Evolutionary conservation across 2,888 invertebrate species (phyloP).

Genomic region (Peribatodes rhomboidaria): DNA sequence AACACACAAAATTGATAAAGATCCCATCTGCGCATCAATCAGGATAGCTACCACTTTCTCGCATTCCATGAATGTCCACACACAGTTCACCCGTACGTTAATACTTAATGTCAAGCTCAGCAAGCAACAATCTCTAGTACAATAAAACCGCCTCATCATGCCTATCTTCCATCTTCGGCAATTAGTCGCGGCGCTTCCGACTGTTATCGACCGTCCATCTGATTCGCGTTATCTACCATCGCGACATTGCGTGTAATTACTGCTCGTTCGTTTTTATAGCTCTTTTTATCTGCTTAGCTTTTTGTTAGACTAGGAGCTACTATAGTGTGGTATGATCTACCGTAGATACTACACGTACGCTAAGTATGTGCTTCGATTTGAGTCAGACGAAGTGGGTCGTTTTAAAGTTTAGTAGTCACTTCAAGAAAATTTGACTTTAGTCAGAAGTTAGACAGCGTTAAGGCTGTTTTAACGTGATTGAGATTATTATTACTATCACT

Average conservation of each 20-base stretch:
- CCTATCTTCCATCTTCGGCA: constrained; percentile 29
- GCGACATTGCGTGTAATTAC: constrained; percentile 20
- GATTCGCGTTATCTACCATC: constrained; percentile 5
- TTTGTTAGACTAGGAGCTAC: neutral
- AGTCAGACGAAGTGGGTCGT: too few relatives aligned
- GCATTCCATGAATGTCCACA: constrained; percentile 1
- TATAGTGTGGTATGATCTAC: neutral
- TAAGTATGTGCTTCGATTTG: too few relatives aligned
- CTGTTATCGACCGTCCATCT: constrained; percentile 16
- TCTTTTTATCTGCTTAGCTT: constrained; percentile 21
- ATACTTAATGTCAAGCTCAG: neutral
- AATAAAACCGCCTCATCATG: constrained; percentile 31
- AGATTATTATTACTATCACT: too few relatives aligned
- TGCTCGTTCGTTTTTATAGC: constrained; percentile 21
- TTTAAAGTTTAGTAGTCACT: too few relatives aligned
- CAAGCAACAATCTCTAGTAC: constrained; percentile 21
- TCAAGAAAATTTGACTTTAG: too few relatives aligned
- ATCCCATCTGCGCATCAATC: too few relatives aligned
- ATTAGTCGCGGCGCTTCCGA: constrained; percentile 36
- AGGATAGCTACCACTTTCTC: neutral
- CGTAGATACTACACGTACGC: too few relatives aligned
- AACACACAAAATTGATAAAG: too few relatives aligned
- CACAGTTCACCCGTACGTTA: neutral
- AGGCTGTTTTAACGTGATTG: too few relatives aligned
- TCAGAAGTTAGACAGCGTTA: too few relatives aligned